Evolutionary conservation across 2,888 invertebrate species (phyloP).

Genomic region (Dolichopus griseipennis): DNA sequence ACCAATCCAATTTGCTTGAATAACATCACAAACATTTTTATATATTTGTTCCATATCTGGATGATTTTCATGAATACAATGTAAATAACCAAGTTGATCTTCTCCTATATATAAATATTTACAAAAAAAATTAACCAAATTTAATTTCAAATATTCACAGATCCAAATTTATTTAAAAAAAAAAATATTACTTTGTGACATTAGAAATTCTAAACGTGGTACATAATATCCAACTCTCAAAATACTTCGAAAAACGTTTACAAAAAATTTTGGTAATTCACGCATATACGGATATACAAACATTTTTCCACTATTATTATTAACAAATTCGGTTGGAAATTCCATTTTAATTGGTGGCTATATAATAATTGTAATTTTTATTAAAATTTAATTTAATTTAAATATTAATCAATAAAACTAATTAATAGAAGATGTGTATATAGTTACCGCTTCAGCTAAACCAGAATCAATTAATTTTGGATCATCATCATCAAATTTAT

Average conservation of each 20-base stretch:
- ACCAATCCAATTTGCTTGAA: conserved; percentile 36
- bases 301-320: conserved; percentile 35
- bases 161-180: conserved; percentile 7
- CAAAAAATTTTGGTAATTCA: conserved; percentile 36
- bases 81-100: conserved; percentile 32
- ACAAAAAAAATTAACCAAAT: neutral
- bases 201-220: conserved; percentile 39
- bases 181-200: conserved; percentile 34
- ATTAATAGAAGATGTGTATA: too few relatives aligned
- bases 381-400: too few relatives aligned
- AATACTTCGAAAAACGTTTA: conserved; percentile 36
- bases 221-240: conserved; percentile 39
- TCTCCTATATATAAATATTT: conserved; percentile 24
- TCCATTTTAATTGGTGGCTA: conserved; percentile 20
- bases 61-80: conserved; percentile 36
- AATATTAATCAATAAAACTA: too few relatives aligned
- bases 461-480: conserved; percentile 18
- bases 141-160: conserved; percentile 2
- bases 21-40: conserved; percentile 33
- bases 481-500: conserved; percentile 21
- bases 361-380: neutral
- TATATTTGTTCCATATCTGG: conserved; percentile 37
- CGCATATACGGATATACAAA: conserved; percentile 40
- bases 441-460: conserved; percentile 8
- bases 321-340: conserved; percentile 31